A percentile compares a stretch with the other conserved stretches of the same genome.
These are phyloP conservation scores for Chrysomela aeneicollis DNA, from an alignment of 2,888 invertebrate genomes.

Conservation along the genomic window DNA sequence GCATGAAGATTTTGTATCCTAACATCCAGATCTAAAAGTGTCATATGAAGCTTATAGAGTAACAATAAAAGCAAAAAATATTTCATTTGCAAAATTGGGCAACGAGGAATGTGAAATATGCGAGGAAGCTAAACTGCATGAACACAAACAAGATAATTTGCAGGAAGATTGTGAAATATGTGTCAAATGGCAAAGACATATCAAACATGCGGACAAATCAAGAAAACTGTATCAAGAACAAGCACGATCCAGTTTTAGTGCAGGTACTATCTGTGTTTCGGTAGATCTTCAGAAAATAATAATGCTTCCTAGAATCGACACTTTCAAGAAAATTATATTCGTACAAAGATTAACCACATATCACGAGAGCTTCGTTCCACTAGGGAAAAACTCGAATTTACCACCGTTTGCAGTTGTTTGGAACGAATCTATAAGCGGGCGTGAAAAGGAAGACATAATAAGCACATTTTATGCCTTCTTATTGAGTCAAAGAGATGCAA, in stretches of 20 bases:
- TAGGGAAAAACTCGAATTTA: background rate
- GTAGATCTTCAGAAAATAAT: background rate
- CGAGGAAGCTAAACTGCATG: slow-evolving; percentile 11
- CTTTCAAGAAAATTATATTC: slow-evolving; percentile 4
- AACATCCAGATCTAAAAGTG: slow-evolving; percentile 7
- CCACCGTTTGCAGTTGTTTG: slow-evolving; percentile 2
- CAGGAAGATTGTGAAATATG: slow-evolving; percentile 18
- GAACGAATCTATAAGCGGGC: background rate
- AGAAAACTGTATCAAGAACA: slow-evolving; percentile 8
- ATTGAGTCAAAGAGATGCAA: background rate
- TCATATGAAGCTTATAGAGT: slow-evolving; percentile 18
- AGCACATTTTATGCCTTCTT: background rate
- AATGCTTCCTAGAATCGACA: slow-evolving; percentile 11
- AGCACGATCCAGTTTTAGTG: background rate
- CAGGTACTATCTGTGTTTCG: slow-evolving; percentile 1
- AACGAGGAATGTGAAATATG: slow-evolving; percentile 14
- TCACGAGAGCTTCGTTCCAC: slow-evolving; percentile 6
- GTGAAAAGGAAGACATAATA: slow-evolving; percentile 1
- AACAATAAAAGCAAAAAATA: slow-evolving; percentile 14
- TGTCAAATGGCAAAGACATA: slow-evolving; percentile 5
- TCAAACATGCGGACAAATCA: slow-evolving; percentile 1
- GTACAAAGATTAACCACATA: background rate
- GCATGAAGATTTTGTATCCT: slow-evolving; percentile 13
- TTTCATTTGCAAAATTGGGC: slow-evolving; percentile 17
- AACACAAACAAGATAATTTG: slow-evolving; percentile 13